A percentile compares a stretch with the other conserved stretches of the same genome.
phyloP scores from a whole-genome alignment of 2,113 vertebrate species.

The Dissostichus mawsoni region DNA sequence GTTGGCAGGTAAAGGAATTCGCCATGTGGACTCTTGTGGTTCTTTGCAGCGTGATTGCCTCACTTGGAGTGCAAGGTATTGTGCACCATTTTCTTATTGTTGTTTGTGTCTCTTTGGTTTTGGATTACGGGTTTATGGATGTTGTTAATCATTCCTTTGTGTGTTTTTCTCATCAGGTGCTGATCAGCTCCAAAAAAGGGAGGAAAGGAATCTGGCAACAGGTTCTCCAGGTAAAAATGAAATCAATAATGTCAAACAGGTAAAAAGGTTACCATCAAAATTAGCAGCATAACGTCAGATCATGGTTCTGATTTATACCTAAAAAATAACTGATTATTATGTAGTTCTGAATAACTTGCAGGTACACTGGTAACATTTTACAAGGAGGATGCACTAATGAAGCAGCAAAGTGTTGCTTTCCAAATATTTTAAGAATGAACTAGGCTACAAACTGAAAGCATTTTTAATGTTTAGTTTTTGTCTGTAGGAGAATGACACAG shows the following conservation, averaged over 20 bases:
- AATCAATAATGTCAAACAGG: neutral
- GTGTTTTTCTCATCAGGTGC: conserved; percentile 32
- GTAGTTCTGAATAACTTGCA: too few species aligned
- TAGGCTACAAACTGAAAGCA: neutral
- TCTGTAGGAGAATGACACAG: too few species aligned
- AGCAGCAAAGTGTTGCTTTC: neutral
- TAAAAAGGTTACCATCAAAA: neutral
- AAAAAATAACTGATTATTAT: too few species aligned
- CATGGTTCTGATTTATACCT: neutral
- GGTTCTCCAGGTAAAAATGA: neutral
- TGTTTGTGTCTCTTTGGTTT: neutral
- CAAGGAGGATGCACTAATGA: neutral
- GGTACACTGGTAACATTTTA: too few species aligned
- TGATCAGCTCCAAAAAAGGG: neutral
- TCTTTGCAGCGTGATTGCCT: conserved; percentile 49
- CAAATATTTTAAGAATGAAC: neutral
- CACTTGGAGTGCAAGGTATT: conserved; percentile 60
- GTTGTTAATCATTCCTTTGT: conserved; percentile 1
- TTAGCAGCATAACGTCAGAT: neutral
- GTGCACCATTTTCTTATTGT: neutral
- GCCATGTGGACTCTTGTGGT: conserved; percentile 66
- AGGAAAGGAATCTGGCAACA: accelerated
- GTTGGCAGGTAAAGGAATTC: conserved; percentile 30
- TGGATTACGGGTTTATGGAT: neutral
- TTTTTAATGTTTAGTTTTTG: neutral